phyloP scores from a whole-genome alignment of 1,140 invertebrate genomes.

The Drosophila tsacasi region DNA sequence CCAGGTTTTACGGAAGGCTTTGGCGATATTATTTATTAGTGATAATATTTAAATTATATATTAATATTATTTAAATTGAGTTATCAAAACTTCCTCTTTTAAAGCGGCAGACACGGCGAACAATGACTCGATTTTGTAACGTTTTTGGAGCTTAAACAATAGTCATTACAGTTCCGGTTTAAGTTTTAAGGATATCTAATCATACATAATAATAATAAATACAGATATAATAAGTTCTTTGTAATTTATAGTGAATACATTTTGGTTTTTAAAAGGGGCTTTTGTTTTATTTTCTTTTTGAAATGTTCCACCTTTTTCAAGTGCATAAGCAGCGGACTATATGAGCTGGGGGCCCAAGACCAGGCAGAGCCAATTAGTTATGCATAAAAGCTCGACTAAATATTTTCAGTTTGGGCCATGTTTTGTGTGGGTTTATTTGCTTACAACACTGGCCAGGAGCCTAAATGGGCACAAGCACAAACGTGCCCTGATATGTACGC shows the following conservation, averaged over 20 bases:
- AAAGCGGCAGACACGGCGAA: too few relatives aligned
- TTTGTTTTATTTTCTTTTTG: neutral
- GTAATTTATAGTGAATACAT: neutral
- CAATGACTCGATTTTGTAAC: neutral
- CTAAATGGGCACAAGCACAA: slow-evolving; percentile 16
- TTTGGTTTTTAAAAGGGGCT: too few relatives aligned
- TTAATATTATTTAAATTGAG: too few relatives aligned
- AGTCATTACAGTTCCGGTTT: neutral
- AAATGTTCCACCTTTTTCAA: neutral
- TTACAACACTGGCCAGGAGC: slow-evolving; percentile 31
- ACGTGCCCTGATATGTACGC: slow-evolving; percentile 7
- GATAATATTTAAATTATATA: too few relatives aligned
- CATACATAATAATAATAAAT: neutral
- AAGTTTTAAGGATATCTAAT: neutral
- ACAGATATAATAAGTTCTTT: neutral
- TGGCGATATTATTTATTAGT: too few relatives aligned
- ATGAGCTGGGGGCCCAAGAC: slow-evolving; percentile 5
- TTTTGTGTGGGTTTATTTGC: slow-evolving; percentile 53
- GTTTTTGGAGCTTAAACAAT: neutral
- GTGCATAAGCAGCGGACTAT: slow-evolving; percentile 27
- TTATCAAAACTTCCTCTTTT: too few relatives aligned
- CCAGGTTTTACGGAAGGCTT: too few relatives aligned
- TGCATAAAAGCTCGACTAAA: slow-evolving; percentile 74
- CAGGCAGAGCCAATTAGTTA: slow-evolving; percentile 74
- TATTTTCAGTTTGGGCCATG: slow-evolving; percentile 63